Evolutionary conservation across 2,888 invertebrate genomes (phyloP), one percentile per base, ranked within the genome.

Genomic region (Tetranychus truncatus): DNA sequence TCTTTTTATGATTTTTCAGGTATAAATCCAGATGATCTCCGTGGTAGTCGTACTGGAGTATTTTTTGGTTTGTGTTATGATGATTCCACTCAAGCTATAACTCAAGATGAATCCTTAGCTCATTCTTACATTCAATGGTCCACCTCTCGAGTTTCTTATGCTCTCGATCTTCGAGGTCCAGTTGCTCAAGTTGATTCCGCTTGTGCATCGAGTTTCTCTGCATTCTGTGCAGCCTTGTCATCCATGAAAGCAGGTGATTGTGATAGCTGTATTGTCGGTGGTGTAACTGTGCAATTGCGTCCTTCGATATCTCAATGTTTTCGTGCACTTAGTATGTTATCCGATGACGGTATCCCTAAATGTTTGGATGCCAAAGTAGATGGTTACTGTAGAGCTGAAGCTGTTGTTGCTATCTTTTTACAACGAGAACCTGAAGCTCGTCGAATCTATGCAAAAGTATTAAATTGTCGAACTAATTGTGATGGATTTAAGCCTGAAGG

Each of bases 401-500:
- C 90, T 0, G 84, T 91, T 1, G 87, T 86, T 7, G 87, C 88
- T 0, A 81, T 89, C 66, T 87, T 89, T 79, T 81, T 93, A 21
- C 91, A 92, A 82, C 90, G 72, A 45, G 45, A 88, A 79, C 86
- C 86, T 44, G 85, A 87, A 65, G 86, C 84, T 72, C 86, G 34
- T n/a, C 72, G 95, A 78, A 87, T 90, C 9, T 95, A 95, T 83
- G 91, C 92, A 44, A 88, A 91, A 0, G 86, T 95, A 77, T 85
- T 95, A 76, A 91, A 92, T 82, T 89, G 91, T 55, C 91, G 90
- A 83, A 89, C 88, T 73, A 97, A 97, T 84, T 91, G 91, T 1
- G 97, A 97, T 83, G 97, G 97, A 66, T 84, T 86, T 84, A 96
- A 95, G 84, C 89, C 88, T 79, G 89, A 91, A 84, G 95, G 95